Conservation (phyloP, 2,888 invertebrate genomes). For the Deilephila elpenor region DNA sequence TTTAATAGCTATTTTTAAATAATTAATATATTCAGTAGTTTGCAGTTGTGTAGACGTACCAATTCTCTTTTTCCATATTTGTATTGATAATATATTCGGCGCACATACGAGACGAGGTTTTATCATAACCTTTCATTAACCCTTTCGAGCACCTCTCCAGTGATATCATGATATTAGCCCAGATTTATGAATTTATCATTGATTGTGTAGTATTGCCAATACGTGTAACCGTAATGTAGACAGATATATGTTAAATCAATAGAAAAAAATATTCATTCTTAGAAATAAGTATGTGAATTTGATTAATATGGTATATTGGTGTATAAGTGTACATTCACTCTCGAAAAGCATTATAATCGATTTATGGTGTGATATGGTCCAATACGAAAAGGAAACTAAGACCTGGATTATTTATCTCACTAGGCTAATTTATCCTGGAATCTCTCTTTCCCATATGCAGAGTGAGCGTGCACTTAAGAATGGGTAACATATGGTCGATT, state of each 20-base stretch:
- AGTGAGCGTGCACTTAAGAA: too few species aligned
- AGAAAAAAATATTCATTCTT: conserved; percentile 1
- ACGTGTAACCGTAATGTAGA: conserved; percentile 10
- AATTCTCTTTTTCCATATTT: not conserved
- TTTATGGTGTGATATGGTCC: too few species aligned
- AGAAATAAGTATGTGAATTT: conserved; percentile 14
- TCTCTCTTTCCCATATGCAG: too few species aligned
- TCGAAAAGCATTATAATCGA: too few species aligned
- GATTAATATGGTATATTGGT: too few species aligned
- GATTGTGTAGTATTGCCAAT: conserved; percentile 39
- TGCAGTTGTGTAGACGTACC: not conserved
- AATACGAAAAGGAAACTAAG: too few species aligned
- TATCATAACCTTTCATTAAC: conserved; percentile 52
- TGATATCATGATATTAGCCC: conserved; percentile 55
- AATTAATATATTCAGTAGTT: not conserved
- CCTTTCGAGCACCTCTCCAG: conserved; percentile 56
- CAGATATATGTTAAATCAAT: not conserved
- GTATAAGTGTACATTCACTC: not conserved
- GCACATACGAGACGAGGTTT: conserved; percentile 36
- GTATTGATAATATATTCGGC: conserved; percentile 10
- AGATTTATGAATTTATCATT: conserved; percentile 51
- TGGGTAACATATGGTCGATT: too few species aligned
- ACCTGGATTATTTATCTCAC: too few species aligned
- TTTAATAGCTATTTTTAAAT: not conserved
- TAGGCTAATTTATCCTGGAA: too few species aligned